Base-by-base conservation (phyloP, 2,797 vertebrate genomes). In the Hoplostethus atlanticus region DNA sequence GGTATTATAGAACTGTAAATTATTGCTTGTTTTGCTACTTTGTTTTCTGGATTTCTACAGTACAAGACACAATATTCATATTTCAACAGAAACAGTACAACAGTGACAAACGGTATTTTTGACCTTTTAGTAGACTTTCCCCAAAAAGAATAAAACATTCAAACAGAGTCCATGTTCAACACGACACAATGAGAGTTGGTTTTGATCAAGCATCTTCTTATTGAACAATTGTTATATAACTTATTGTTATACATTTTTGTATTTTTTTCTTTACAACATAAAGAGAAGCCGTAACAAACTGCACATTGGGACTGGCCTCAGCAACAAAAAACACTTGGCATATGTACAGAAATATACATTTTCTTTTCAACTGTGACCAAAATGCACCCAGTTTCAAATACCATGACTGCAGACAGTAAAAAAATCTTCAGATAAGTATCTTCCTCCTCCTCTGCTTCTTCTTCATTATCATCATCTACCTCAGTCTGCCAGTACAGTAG, bases 21-120 rank as follows among this genome's bases (percentile, higher is more conserved):
- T 95, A 95, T 95, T 96, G 94, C 94, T 95, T 92, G 71, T 86
- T 92, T 90, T 94, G 94, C 94, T 94, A 95, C 92, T 84, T 92
- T 91, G 86, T 93, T 94, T 90, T 94, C 89, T 89, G 87, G 73
- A 88, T 91, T 94, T 83, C 91, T 94, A 94, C 91, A 69, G 83
- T 92, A 94, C 93, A 83, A 94, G 93, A 95, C 91, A 92, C 93
- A 77, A 92, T 93, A 95, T 92, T 93, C 80, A 94, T 86, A 92
- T 89, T 89, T 88, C 80, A 94, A 93, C 92, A 87, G 84, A 95
- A 94, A 90, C 92, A 74, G 78, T 87, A 93, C 92, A 92, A 92
- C 90, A 90, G 88, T 92, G 90, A 94, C 89, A 87, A 85, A 93
- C 87, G 77, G 87, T 84, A 88, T 81, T 77, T 87, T 90, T 87